Conservation (phyloP, 2,888 invertebrate genomes). For the Ophraella communa region DNA sequence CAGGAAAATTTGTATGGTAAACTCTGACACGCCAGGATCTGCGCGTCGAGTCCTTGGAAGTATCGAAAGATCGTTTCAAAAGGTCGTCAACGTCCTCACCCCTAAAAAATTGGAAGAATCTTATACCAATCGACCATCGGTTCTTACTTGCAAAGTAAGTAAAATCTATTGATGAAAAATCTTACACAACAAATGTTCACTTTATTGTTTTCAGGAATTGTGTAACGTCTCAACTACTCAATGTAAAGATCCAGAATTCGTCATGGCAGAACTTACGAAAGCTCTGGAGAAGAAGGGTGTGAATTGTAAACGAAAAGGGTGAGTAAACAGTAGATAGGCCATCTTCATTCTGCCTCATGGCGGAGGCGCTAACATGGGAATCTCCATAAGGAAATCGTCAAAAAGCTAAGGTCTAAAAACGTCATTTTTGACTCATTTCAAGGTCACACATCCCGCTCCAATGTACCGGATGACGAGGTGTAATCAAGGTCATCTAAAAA, state of each 20-base stretch:
- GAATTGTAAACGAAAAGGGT: constrained; percentile 71
- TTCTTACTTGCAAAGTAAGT: constrained; percentile 62
- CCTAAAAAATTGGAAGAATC: constrained; percentile 60
- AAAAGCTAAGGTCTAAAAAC: no score
- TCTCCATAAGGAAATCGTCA: no score
- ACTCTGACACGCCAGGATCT: constrained; percentile 60
- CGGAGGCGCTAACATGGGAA: no score
- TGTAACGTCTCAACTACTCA: constrained; percentile 77
- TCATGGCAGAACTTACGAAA: constrained; percentile 66
- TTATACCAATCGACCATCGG: constrained; percentile 56
- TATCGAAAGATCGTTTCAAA: constrained; percentile 72
- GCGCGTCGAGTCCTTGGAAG: constrained; percentile 70
- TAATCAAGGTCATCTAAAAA: no score
- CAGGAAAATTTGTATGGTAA: constrained; percentile 17
- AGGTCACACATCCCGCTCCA: no score
- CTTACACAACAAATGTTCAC: no score
- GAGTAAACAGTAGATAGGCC: no score
- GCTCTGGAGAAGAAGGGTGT: constrained; percentile 70
- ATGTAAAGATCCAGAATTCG: constrained; percentile 68
- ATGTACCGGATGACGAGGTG: no score
- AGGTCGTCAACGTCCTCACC: constrained; percentile 72
- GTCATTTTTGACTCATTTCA: no score
- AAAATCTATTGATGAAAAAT: not conserved
- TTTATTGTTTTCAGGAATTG: constrained; percentile 67
- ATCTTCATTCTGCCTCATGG: no score